Evolutionary conservation across 2,113 vertebrate species (phyloP).

Genomic region (Gnathonemus longibarbis): DNA sequence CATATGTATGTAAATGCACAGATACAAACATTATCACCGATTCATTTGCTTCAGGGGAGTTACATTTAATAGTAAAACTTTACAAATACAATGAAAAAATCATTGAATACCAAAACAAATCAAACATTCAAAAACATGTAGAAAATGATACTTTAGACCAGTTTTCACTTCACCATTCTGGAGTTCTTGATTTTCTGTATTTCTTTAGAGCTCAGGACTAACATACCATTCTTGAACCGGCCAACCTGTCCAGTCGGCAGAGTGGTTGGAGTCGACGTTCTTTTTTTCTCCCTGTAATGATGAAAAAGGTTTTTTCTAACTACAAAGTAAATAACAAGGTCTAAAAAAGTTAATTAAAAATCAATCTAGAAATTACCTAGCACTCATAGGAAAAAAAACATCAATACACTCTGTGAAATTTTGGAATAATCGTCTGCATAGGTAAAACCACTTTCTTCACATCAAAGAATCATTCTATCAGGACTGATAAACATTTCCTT

Average conservation of each 20-base stretch:
- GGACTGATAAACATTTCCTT: slow-evolving; percentile 27
- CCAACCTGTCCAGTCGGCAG: slow-evolving; percentile 75
- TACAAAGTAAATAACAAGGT: background rate
- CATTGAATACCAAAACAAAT: background rate
- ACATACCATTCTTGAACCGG: slow-evolving; percentile 83
- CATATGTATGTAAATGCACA: background rate
- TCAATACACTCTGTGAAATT: background rate
- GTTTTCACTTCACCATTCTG: slow-evolving; percentile 53
- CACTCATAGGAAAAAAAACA: background rate
- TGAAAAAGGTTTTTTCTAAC: background rate
- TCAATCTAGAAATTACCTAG: background rate
- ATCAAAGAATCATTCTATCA: background rate
- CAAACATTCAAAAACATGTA: background rate
- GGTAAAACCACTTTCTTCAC: background rate
- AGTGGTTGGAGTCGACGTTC: slow-evolving; percentile 56
- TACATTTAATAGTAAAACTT: background rate
- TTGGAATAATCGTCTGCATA: background rate
- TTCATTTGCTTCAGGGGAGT: background rate
- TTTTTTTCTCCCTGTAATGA: slow-evolving; percentile 63
- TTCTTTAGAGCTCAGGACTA: slow-evolving; percentile 75
- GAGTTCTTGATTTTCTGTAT: slow-evolving; percentile 81
- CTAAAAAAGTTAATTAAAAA: background rate
- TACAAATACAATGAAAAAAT: background rate
- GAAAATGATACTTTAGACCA: background rate
- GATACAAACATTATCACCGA: background rate